Conservation (phyloP, 1,140 invertebrate genomes). For the Drosophila pachea region DNA sequence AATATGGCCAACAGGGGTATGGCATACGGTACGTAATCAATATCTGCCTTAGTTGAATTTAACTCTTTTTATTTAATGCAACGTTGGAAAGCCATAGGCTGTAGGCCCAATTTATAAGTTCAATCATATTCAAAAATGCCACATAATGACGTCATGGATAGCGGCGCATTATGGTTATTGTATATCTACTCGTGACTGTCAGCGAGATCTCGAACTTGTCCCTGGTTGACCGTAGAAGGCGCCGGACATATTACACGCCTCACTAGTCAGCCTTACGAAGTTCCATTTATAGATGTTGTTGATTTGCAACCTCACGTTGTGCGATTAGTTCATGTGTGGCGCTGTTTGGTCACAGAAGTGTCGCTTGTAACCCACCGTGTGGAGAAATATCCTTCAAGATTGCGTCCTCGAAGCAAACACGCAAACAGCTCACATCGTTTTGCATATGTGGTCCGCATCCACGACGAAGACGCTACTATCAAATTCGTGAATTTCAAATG, state of each 20-base stretch:
- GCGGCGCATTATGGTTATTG: conserved; percentile 62
- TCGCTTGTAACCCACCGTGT: background rate
- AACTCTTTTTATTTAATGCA: conserved; percentile 20
- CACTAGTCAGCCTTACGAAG: conserved; percentile 22
- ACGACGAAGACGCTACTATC: conserved; percentile 65
- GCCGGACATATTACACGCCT: conserved; percentile 54
- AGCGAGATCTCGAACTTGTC: conserved; percentile 45
- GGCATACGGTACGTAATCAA: conserved; percentile 82
- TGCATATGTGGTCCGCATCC: conserved; percentile 72
- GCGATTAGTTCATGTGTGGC: conserved; percentile 43
- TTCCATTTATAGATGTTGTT: conserved; percentile 28
- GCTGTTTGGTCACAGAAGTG: conserved; percentile 35
- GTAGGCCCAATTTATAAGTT: too few relatives aligned
- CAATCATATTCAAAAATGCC: background rate
- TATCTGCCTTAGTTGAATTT: background rate
- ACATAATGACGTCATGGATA: conserved; percentile 41
- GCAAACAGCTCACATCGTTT: conserved; percentile 72
- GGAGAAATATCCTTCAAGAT: conserved; percentile 61
- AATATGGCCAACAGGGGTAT: conserved; percentile 88
- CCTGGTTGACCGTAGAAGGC: conserved; percentile 50
- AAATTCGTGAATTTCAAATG: conserved; percentile 75
- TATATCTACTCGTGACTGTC: conserved; percentile 49
- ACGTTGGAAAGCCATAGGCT: conserved; percentile 34
- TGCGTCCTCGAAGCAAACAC: conserved; percentile 62
- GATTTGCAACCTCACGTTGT: conserved; percentile 4